Evolutionary conservation across 2,888 invertebrate genomes (phyloP).

Genomic region (Polyommatus icarus): DNA sequence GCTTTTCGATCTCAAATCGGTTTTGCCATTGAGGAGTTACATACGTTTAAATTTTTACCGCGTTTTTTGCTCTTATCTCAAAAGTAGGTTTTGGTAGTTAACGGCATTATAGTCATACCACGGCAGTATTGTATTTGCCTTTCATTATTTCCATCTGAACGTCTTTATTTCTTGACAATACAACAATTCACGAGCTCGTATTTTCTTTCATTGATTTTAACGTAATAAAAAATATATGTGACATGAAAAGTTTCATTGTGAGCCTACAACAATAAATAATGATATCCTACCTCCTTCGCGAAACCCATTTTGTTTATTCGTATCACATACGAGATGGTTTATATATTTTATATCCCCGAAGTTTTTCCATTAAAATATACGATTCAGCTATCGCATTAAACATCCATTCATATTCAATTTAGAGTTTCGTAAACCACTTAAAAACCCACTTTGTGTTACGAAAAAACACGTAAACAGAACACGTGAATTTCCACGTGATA

Average conservation of each 20-base stretch:
- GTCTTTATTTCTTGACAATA: background rate
- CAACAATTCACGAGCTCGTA: background rate
- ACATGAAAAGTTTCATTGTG: background rate
- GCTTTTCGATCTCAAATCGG: too few species aligned
- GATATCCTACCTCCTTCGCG: background rate
- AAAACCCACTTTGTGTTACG: constrained; percentile 6
- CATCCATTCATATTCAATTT: constrained; percentile 24
- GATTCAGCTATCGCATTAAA: constrained; percentile 17
- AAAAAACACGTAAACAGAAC: background rate
- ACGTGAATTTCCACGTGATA: background rate
- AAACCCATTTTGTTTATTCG: background rate
- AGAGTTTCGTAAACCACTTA: constrained; percentile 25
- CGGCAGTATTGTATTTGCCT: too few species aligned
- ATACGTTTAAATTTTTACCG: too few species aligned
- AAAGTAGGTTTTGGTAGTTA: too few species aligned
- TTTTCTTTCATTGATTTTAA: background rate
- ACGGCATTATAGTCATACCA: too few species aligned
- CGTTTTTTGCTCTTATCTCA: too few species aligned
- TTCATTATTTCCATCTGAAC: background rate
- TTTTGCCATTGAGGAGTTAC: too few species aligned
- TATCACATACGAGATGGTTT: background rate
- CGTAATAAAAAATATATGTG: background rate
- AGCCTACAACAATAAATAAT: background rate
- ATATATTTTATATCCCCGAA: background rate
- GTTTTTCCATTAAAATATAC: constrained; percentile 15